Evolutionary conservation across 2,888 invertebrate genomes (phyloP), one percentile per base, ranked within the genome.

Genomic region (Agelastica alni): DNA sequence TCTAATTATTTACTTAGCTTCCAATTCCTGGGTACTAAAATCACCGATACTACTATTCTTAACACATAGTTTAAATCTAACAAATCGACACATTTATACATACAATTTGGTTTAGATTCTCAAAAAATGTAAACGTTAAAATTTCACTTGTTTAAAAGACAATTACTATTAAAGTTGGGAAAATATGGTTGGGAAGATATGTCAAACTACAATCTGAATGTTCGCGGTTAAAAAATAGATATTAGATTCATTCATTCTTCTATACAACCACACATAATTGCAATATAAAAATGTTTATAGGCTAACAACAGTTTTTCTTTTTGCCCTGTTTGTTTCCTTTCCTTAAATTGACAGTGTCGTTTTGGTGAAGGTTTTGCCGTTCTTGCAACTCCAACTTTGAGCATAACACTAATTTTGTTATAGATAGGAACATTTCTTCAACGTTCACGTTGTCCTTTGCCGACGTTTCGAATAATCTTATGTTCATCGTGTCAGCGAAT

Each of bases 401-500:
- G 74, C 85, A 83, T 75, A 96, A 81, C 65, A 95, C 95, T 83
- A 92, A 87, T 65, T 82, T 80, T 54, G 88, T 88, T 68, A 88
- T 85, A 64, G 85, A 84, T 73, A 86, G 80, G 77, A 87, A 86
- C 87, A 96, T 97, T 82, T 98, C 96, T 81, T 98, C 98, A 51
- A 99, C 98, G 81, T 98, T 98, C 70, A 94, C 88, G 79, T 98
- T 97, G 76, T 98, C 96, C 82, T 98, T 99, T 75, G 99, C 99
- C 74, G 96, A 96, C 61, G 99, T 98, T 81, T 99, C 99, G 79
- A 95, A 98, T 65, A 98, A 80, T 68, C 93, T 91, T 75, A 99
- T 97, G 69, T 91, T 90, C 95, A 98, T 97, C 79, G 97, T 95
- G 75, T 89, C 91, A 56, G 99, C 97, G 80, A 97, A 98, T 71